Conservation (phyloP, 2,797 vertebrate genomes). For the Hozukius guyotensis region DNA sequence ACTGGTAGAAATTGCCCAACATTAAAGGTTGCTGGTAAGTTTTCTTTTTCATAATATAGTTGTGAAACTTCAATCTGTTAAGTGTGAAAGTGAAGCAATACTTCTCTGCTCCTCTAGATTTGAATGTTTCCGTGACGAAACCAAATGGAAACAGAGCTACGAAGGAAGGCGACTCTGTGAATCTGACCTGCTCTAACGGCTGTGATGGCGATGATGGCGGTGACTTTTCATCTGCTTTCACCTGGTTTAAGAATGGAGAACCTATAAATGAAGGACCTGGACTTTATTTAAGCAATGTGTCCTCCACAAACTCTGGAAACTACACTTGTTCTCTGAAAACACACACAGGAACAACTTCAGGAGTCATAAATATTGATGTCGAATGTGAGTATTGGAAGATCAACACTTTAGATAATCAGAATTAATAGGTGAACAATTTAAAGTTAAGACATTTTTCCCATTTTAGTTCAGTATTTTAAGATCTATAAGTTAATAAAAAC, state of each 20-base stretch:
- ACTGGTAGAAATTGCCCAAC: background rate
- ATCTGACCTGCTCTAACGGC: conserved; percentile 34
- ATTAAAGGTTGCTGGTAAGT: conserved; percentile 61
- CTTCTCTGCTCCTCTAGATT: background rate
- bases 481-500: too few species aligned
- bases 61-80: background rate
- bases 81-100: background rate
- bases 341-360: background rate
- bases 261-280: background rate
- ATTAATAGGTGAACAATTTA: background rate
- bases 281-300: conserved; percentile 32
- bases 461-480: too few species aligned
- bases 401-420: background rate
- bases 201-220: background rate
- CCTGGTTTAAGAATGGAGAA: conserved; percentile 54
- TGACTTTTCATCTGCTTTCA: background rate
- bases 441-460: too few species aligned
- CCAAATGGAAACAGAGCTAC: background rate
- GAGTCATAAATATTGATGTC: conserved; percentile 22
- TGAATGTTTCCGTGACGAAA: background rate
- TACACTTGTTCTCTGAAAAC: conserved; percentile 53
- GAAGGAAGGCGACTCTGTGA: conserved; percentile 44
- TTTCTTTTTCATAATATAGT: conserved; percentile 42
- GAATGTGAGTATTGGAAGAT: conserved; percentile 46
- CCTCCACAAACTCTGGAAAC: conserved; percentile 47